Evolutionary conservation across 1,140 invertebrate genomes (phyloP).

Genomic region (Listronotus bonariensis): DNA sequence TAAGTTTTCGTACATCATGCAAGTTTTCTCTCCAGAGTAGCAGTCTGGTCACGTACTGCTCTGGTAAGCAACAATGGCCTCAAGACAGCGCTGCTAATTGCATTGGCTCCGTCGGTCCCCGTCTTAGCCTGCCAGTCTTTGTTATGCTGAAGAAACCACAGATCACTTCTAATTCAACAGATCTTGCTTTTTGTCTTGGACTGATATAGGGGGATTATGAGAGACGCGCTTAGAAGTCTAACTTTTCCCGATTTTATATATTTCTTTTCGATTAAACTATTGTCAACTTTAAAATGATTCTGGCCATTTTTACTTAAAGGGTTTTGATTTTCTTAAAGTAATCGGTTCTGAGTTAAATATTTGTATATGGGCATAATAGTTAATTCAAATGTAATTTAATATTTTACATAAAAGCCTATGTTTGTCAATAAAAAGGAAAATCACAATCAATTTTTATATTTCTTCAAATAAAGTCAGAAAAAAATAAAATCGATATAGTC

Average conservation of each 20-base stretch:
- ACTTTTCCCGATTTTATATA: not conserved
- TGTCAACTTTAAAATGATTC: too few relatives aligned
- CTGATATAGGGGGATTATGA: slow-evolving; percentile 18
- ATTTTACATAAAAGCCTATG: too few relatives aligned
- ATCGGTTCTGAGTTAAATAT: too few relatives aligned
- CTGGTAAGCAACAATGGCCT: slow-evolving; percentile 51
- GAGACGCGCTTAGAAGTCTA: slow-evolving; percentile 3
- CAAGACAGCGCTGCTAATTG: slow-evolving; percentile 54
- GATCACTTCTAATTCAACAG: slow-evolving; percentile 26
- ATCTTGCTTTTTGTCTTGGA: slow-evolving; percentile 16
- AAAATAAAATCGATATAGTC: too few relatives aligned
- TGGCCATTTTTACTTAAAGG: too few relatives aligned
- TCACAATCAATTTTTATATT: too few relatives aligned
- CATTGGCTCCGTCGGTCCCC: slow-evolving; percentile 36
- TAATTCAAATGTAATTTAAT: too few relatives aligned
- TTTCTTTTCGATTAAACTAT: too few relatives aligned
- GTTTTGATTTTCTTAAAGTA: too few relatives aligned
- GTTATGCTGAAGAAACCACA: slow-evolving; percentile 19
- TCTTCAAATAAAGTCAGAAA: too few relatives aligned
- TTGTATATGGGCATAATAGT: too few relatives aligned
- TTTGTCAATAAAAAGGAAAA: too few relatives aligned
- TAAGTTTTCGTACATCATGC: not conserved
- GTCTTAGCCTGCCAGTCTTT: slow-evolving; percentile 21
- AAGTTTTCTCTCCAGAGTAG: slow-evolving; percentile 10
- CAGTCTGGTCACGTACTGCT: slow-evolving; percentile 46